phyloP scores from a whole-genome alignment of 2,888 invertebrate genomes.

The Cybosia mesomella region DNA sequence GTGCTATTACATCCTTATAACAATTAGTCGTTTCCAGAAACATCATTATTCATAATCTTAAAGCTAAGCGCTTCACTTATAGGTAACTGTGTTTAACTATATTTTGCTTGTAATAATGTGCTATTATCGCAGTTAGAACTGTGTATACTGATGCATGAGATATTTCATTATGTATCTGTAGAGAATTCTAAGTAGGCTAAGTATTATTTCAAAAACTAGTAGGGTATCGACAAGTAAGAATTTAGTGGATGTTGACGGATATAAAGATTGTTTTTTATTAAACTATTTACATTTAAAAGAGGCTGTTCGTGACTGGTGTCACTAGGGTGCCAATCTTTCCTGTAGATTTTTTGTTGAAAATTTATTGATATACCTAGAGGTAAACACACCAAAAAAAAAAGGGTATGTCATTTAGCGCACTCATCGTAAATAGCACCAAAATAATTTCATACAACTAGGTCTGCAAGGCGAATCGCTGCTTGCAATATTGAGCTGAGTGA shows the following conservation, averaged over 20 bases:
- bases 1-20: neutral
- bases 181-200: neutral
- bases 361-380: no score
- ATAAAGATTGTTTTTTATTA: neutral
- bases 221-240: neutral
- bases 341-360: no score
- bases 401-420: no score
- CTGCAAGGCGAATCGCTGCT: no score
- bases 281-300: neutral
- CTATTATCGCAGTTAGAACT: neutral
- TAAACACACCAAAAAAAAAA: no score
- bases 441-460: no score
- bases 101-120: slow-evolving; percentile 10
- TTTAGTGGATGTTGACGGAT: neutral
- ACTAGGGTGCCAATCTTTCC: no score
- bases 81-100: neutral
- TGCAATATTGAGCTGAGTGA: no score
- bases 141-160: neutral
- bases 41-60: slow-evolving; percentile 10
- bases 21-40: slow-evolving; percentile 12
- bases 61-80: neutral
- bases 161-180: neutral
- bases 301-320: no score
- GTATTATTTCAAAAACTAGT: neutral
- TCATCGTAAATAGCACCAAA: no score